These are phyloP conservation scores for Kryptopterus vitreolus DNA, from an alignment of 2,797 vertebrate genomes.

Conservation along the genomic window DNA sequence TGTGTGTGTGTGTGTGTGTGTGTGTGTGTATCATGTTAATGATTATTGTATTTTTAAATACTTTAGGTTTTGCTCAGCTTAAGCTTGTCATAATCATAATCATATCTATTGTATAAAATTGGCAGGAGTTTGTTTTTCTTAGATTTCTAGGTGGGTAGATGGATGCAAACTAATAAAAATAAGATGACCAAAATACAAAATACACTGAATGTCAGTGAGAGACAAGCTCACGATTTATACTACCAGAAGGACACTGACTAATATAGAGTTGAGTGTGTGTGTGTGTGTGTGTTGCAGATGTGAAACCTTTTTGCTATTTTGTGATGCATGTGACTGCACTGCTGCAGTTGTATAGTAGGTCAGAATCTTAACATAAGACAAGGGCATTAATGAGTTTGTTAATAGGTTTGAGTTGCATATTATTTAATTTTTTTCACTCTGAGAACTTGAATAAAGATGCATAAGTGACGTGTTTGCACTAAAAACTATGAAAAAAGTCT, in stretches of 20 bases:
- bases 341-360: not conserved
- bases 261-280: not conserved
- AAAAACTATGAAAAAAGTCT: no score
- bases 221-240: not conserved
- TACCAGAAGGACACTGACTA: not conserved
- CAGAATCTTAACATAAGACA: not conserved
- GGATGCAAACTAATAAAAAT: constrained; percentile 6
- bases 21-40: no score
- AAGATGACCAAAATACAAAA: not conserved
- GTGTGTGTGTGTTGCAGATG: no score
- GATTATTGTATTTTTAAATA: not conserved
- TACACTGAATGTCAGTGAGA: not conserved
- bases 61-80: not conserved
- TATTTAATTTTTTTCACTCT: not conserved
- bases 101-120: not conserved
- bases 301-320: constrained; percentile 2
- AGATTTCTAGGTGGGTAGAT: constrained; percentile 12
- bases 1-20: no score
- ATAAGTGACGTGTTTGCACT: not conserved
- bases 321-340: not conserved
- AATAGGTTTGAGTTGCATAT: not conserved
- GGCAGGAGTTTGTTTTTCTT: not conserved
- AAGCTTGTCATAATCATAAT: not conserved
- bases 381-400: not conserved
- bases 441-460: not conserved